These are phyloP conservation scores for Leptinotarsa texana DNA, from an alignment of 1,140 invertebrate species.

Conservation along the genomic window DNA sequence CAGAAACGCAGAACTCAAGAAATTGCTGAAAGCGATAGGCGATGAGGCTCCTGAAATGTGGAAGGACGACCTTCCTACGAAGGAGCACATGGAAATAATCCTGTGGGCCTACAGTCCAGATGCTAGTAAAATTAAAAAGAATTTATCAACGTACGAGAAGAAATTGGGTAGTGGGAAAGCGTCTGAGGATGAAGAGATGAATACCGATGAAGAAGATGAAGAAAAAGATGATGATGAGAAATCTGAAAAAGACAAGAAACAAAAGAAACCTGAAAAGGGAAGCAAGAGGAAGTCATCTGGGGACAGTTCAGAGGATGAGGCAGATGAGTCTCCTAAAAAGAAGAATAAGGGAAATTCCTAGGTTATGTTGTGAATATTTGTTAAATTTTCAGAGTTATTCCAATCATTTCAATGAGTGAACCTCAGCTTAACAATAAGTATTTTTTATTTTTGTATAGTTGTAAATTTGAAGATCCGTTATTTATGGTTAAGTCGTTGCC, in stretches of 20 bases:
- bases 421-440: too few species aligned
- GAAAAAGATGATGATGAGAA: conserved; percentile 34
- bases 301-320: conserved; percentile 35
- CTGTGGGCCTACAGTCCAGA: conserved; percentile 69
- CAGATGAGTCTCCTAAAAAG: conserved; percentile 48
- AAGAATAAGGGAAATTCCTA: conserved; percentile 38
- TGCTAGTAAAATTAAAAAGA: conserved; percentile 58
- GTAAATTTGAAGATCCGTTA: too few species aligned
- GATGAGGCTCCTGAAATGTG: conserved; percentile 60
- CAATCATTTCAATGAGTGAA: too few species aligned
- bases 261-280: conserved; percentile 32
- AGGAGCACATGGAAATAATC: conserved; percentile 64
- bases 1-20: conserved; percentile 62
- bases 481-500: too few species aligned
- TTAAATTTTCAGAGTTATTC: too few species aligned
- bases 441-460: too few species aligned
- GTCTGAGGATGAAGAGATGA: conserved; percentile 31
- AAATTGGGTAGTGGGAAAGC: conserved; percentile 45
- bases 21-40: conserved; percentile 61
- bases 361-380: too few species aligned
- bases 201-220: conserved; percentile 29
- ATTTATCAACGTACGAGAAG: conserved; percentile 47
- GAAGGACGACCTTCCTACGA: conserved; percentile 63
- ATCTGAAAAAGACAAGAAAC: conserved; percentile 21
- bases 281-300: conserved; percentile 44